These are phyloP conservation scores for Malurus alboscapulatus DNA, from an alignment of 2,113 vertebrate species.

Conservation along the genomic window DNA sequence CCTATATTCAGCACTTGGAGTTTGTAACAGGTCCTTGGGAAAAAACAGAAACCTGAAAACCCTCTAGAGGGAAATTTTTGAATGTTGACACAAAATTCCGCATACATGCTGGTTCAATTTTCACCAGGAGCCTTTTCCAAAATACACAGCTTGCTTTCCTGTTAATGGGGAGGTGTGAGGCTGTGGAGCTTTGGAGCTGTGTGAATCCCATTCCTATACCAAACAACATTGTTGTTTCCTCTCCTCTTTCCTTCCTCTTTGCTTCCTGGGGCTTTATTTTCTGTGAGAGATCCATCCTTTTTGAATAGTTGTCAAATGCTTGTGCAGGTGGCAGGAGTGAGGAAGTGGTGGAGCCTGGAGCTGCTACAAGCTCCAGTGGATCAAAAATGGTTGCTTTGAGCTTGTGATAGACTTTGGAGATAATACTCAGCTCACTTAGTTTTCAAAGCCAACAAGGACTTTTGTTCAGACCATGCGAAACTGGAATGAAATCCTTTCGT, in stretches of 20 bases:
- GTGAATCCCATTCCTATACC: constrained; percentile 76
- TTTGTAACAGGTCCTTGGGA: constrained; percentile 1
- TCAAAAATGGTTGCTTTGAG: neutral
- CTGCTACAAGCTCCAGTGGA: neutral
- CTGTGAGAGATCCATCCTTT: constrained; percentile 64
- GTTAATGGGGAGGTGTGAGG: constrained; percentile 27
- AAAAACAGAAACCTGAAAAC: neutral
- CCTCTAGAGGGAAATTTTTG: neutral
- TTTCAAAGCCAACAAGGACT: neutral
- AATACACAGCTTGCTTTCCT: constrained; percentile 77
- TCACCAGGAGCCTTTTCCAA: constrained; percentile 61
- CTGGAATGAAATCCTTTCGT: neutral
- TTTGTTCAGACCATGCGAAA: neutral
- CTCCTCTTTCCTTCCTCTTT: constrained; percentile 81
- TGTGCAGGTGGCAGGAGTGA: constrained; percentile 42
- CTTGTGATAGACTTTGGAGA: neutral
- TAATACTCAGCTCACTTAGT: neutral
- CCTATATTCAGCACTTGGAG: neutral
- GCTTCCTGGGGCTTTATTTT: constrained; percentile 58
- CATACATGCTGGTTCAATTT: neutral
- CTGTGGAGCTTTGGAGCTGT: constrained; percentile 61
- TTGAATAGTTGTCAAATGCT: constrained; percentile 24
- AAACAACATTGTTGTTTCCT: constrained; percentile 74
- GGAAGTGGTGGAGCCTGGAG: neutral
- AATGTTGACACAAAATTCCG: constrained; percentile 7